Base-by-base conservation (phyloP, 1,140 invertebrate genomes). In the Helicoverpa armigera region DNA sequence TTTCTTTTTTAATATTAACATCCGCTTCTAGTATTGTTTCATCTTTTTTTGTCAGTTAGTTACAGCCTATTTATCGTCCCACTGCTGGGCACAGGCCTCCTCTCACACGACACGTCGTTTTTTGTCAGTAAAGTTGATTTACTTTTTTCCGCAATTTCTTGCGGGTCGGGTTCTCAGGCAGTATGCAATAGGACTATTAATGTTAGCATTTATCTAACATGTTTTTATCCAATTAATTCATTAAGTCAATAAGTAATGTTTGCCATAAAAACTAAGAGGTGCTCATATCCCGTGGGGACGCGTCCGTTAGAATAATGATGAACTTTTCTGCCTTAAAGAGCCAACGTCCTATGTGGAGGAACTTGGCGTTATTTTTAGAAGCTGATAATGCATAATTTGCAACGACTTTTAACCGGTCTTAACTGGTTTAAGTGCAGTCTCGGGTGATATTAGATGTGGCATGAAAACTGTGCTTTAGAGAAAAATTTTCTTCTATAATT, bases 251-350 rank as follows among this genome's bases (percentile, higher is more conserved):
- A 31, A 60, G 65, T 53, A 60, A 77, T 65, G 60, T 65, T 43
- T 14, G 74, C 60, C 23, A 77, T 77, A 77, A 65, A 74, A 65
- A 65, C 61, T 53, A 77, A 65, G 48, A 51, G 23, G 16, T 77
- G 14, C 18, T 54, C 60, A 77, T 77, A 77, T 77, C 74, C 58
- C 61, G 50, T 77, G 74, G 60, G 48, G 60, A 29, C 14, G 23
- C 9, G 60, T 65, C 74, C 74, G 74, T 77, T 77, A 77, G 48
- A 77, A 77, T 65, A 77, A 77, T 77, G 74, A 77, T 65, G 23
- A 65, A 77, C 58, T 61, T 50, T 75, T 77, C 18, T 77, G 48
- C 23, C 58, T 60, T 61, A 51, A 43, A 18, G 29, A 14, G 31
- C 29, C 35, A 51, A 75, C 53, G 35, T 75, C 58, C 54, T 61